A percentile compares a stretch with the other conserved stretches of the same genome.
These are phyloP conservation scores for Lasioglossum marginatum DNA, from an alignment of 2,888 invertebrate species.

Conservation along the genomic window DNA sequence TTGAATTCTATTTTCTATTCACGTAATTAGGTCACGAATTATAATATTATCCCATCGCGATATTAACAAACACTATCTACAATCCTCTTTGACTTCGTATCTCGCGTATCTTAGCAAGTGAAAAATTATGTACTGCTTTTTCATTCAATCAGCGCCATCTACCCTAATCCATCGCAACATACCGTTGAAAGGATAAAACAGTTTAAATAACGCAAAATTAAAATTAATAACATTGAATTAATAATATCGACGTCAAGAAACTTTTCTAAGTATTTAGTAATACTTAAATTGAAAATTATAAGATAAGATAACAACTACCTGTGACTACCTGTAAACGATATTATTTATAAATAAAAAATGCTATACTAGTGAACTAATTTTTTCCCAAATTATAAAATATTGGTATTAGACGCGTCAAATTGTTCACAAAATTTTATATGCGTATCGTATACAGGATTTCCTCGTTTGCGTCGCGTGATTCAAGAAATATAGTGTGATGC, in stretches of 20 bases:
- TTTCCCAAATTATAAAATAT: not conserved
- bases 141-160: slow-evolving; percentile 22
- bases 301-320: too few relatives aligned
- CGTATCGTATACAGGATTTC: not conserved
- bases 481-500: not conserved
- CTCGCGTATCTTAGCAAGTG: not conserved
- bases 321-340: not conserved
- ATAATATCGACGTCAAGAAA: not conserved
- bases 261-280: not conserved
- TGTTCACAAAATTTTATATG: not conserved
- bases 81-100: not conserved
- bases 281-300: not conserved
- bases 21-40: slow-evolving; percentile 32
- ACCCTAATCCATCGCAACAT: not conserved
- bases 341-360: not conserved
- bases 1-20: slow-evolving; percentile 43
- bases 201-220: not conserved
- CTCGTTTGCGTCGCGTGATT: not conserved
- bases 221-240: not conserved
- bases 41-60: not conserved
- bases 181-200: not conserved
- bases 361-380: too few relatives aligned
- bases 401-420: not conserved
- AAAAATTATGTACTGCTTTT: not conserved
- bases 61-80: not conserved